Evolutionary conservation across 2,888 invertebrate species (phyloP), one percentile per base, ranked within the genome.

Genomic region (Xestia xanthographa): DNA sequence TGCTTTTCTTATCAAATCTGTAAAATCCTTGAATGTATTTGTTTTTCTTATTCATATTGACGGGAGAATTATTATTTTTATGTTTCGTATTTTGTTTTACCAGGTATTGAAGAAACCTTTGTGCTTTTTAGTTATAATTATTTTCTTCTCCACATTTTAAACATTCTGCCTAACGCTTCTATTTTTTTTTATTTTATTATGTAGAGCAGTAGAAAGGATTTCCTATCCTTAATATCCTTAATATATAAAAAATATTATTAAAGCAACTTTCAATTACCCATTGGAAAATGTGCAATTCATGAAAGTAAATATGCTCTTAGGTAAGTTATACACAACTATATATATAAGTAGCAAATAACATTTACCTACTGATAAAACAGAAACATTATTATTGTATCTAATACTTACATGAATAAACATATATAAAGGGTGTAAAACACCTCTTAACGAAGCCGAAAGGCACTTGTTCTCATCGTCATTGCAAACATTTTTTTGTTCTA

Each of bases 11-110:
- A 75, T 75, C 84, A 70, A 63, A 67, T 67, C 79, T 26, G 22
- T 66, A 34, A n/a, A 70, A 78, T 78, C 58, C n/a, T 58, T 63
- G 38, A 69, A 72, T 66, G 58, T 83, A 83, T 78, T 66, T 83
- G 48, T 45, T 50, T 72, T 79, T 63, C 62, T 67, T 17, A 48
- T 78, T 65, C 34, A 34, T 82, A 38, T 69, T 60, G n/a, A 53
- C 43, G 12, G n/a, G 53, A 34, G 34, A 45, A 41, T 73, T 79
- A n/a, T 17, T 34, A 65, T 80, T 48, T 72, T 66, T 67, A 34
- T 66, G 26, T 60, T 70, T 6, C 9, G 9, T 78, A 43, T 70
- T 73, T 73, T 74, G 62, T 81, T 79, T 63, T 53, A 41, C n/a
- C 50, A 60, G 38, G 11, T 26, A 62, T 45, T 29, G 11, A 53